phyloP scores from a whole-genome alignment of 2,797 vertebrate species.

The Eptatretus atami region DNA sequence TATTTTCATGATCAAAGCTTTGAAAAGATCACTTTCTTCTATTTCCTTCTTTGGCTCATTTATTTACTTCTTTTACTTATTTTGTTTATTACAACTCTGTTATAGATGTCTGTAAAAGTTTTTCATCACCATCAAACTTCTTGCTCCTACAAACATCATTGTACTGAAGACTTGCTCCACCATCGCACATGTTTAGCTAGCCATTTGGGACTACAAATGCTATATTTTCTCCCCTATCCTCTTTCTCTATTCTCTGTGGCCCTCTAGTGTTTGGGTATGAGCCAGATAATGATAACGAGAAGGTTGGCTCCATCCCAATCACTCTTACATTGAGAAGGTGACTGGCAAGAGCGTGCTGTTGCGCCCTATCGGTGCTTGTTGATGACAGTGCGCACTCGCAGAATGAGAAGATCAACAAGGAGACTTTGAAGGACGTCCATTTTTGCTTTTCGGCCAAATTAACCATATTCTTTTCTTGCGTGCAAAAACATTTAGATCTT shows the following conservation, averaged over 20 bases:
- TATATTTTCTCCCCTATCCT: neutral
- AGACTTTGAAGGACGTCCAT: neutral
- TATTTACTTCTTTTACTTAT: too few relatives aligned
- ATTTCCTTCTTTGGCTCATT: too few relatives aligned
- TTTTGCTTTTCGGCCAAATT: too few relatives aligned
- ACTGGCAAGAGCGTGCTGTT: conserved; percentile 86
- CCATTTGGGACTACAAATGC: neutral
- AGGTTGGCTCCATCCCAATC: conserved; percentile 71
- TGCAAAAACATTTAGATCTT: too few relatives aligned
- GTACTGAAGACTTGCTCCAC: too few relatives aligned
- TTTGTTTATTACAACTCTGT: too few relatives aligned
- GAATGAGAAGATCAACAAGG: conserved; percentile 92
- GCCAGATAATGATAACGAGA: conserved; percentile 60
- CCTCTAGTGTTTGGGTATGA: conserved; percentile 60
- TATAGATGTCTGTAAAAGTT: too few relatives aligned
- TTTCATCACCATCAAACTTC: too few relatives aligned
- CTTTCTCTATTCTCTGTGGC: neutral
- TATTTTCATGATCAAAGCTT: too few relatives aligned
- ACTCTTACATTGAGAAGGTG: conserved; percentile 74
- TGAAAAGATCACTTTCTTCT: too few relatives aligned
- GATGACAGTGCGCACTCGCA: conserved; percentile 92
- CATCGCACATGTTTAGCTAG: neutral
- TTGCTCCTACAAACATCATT: too few relatives aligned
- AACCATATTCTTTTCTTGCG: too few relatives aligned
- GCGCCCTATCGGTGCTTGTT: conserved; percentile 47